Base-by-base conservation (phyloP, 1,140 invertebrate genomes). In the Littorina saxatilis region DNA sequence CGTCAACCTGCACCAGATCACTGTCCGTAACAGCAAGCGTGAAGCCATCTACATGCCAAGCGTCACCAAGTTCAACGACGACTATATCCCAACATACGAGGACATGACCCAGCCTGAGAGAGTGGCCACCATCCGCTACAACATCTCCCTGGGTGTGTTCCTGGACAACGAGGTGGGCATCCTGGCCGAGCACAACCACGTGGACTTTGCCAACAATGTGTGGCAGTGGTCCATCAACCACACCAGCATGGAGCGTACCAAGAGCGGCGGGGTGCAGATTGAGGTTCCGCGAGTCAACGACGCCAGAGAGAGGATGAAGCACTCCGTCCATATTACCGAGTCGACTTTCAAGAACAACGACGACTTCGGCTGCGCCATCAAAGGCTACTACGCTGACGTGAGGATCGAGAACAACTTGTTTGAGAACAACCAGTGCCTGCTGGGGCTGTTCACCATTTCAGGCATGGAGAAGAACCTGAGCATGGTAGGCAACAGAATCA, bases 391-490 rank as follows among this genome's bases (percentile, higher is more conserved):
- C 92, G 95, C 97, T 0, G 91, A 93, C 82, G 92, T 95, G 0
- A 94, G 93, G 63, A 95, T 99, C 61, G 96, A 96, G 0, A 94
- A 95, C 79, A 99, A 98, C 90, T 93, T 94, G 15, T 99, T 99
- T 89, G 94, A 95, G 1, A 95, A 96, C 50, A 99, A 99, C 89
- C 92, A 93, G 9, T 99, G 98, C 87, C 95, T 95, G 79, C 93
- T 92, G n/a, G 97, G 98, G 0, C 91, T 99, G 23, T 94, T 99
- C 2, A 95, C 95, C 0, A 93, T 99, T 5, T 94, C 95, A 78
- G 99, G 99, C 23, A 99, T 99, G 98, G 99, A 99, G 92, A 99
- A 99, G 92, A 95, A 96, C 87, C 94, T 99, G 92, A 93, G 95
- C 39, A 95, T 94, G 91, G 95, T 87, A 95, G 96, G 93, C 90